Conservation (phyloP, 2,113 vertebrate genomes). For the Cariama cristata region DNA sequence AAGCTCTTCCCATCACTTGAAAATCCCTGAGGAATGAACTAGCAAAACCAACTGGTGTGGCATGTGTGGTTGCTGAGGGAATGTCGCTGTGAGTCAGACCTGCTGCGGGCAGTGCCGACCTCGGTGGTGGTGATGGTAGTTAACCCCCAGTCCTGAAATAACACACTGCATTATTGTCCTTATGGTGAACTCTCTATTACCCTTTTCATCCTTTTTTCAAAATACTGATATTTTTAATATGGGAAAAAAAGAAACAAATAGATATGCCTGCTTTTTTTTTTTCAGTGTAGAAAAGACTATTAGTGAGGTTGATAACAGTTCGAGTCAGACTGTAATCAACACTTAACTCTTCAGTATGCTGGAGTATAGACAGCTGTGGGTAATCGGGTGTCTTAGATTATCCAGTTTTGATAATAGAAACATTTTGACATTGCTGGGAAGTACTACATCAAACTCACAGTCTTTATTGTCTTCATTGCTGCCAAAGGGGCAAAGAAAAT, state of each 20-base stretch:
- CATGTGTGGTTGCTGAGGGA: background rate
- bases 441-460: fast-evolving
- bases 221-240: background rate
- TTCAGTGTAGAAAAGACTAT: background rate
- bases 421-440: background rate
- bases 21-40: background rate
- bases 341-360: background rate
- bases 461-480: background rate
- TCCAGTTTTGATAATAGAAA: background rate
- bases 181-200: background rate
- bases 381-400: background rate
- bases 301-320: background rate
- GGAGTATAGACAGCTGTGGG: background rate
- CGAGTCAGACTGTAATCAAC: background rate
- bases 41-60: background rate
- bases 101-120: background rate
- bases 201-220: background rate
- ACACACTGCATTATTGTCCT: background rate
- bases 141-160: background rate
- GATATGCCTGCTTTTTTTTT: background rate
- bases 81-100: background rate
- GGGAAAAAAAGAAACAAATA: background rate
- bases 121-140: fast-evolving
- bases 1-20: background rate
- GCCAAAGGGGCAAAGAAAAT: background rate